A percentile compares a stretch with the other conserved stretches of the same genome.
These are phyloP conservation scores for Leptopilina myrica DNA, from an alignment of 2,888 invertebrate species.

Conservation along the genomic window DNA sequence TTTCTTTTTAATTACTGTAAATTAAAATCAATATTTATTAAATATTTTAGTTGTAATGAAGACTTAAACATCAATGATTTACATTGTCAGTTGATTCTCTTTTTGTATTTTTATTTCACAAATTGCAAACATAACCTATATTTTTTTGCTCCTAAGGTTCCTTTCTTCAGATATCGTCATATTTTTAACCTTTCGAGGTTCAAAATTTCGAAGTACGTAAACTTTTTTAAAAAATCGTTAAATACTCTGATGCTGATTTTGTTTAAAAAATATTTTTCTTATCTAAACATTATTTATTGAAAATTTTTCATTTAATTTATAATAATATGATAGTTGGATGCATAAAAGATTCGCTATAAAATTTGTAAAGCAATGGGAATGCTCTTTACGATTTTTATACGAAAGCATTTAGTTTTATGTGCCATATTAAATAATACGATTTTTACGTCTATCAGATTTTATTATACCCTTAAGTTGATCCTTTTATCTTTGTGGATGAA, in stretches of 20 bases:
- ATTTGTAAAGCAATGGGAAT: slow-evolving; percentile 1
- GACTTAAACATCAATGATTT: too few species aligned
- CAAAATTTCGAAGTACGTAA: too few species aligned
- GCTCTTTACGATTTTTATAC: not conserved
- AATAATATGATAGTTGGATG: not conserved
- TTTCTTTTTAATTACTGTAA: too few species aligned
- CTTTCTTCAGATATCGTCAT: too few species aligned
- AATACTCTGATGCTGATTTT: not conserved
- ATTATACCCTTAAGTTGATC: not conserved
- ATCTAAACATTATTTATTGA: not conserved
- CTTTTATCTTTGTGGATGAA: not conserved
- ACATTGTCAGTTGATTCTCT: too few species aligned
- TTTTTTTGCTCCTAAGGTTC: too few species aligned
- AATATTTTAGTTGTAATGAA: too few species aligned
- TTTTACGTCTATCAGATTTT: not conserved
- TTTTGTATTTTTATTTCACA: too few species aligned
- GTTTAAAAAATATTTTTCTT: not conserved
- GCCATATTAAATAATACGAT: slow-evolving; percentile 6
- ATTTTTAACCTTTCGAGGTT: too few species aligned
- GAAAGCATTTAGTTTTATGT: not conserved
- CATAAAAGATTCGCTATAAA: not conserved
- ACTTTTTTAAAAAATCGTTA: not conserved
- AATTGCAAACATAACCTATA: too few species aligned
- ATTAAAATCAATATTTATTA: too few species aligned
- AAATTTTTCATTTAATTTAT: not conserved